Conservation (phyloP, 2,888 invertebrate genomes). For the Brassicogethes aeneus region DNA sequence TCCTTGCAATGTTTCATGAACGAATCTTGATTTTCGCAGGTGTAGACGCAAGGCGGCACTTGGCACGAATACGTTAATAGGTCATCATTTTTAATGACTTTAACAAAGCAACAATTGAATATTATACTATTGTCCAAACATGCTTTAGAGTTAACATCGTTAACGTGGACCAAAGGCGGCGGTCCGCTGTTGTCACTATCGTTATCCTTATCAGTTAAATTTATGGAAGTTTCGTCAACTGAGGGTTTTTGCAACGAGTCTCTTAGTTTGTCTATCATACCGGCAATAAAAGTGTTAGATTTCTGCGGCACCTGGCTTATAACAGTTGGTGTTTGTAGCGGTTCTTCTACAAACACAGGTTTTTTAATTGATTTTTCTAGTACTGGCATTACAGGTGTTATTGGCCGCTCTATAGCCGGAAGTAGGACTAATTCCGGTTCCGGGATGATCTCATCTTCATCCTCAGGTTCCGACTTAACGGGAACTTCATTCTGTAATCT, state of each 20-base stretch:
- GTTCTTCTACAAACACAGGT: constrained; percentile 16
- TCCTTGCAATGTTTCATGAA: constrained; percentile 33
- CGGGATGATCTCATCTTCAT: constrained; percentile 7
- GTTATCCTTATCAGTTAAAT: constrained; percentile 4
- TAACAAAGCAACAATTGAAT: constrained; percentile 21
- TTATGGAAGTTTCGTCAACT: constrained; percentile 1
- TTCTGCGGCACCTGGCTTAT: constrained; percentile 16
- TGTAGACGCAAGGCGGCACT: constrained; percentile 29
- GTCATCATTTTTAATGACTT: constrained; percentile 17
- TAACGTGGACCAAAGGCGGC: constrained; percentile 21
- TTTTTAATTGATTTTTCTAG: constrained; percentile 17
- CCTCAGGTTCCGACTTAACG: constrained; percentile 19
- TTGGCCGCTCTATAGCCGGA: not conserved
- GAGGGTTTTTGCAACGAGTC: constrained; percentile 13
- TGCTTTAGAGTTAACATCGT: constrained; percentile 12
- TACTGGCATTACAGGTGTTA: constrained; percentile 11
- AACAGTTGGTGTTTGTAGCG: not conserved
- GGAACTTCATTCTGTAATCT: constrained; percentile 21
- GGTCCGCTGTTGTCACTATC: constrained; percentile 13
- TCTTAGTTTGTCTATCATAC: constrained; percentile 27
- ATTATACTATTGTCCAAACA: constrained; percentile 5
- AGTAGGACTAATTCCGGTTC: not conserved
- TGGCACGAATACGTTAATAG: constrained; percentile 28
- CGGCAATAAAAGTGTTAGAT: constrained; percentile 19
- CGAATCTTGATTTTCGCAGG: constrained; percentile 23